Evolutionary conservation across 2,797 vertebrate species (phyloP).

Genomic region (Enteromius fasciolatus): DNA sequence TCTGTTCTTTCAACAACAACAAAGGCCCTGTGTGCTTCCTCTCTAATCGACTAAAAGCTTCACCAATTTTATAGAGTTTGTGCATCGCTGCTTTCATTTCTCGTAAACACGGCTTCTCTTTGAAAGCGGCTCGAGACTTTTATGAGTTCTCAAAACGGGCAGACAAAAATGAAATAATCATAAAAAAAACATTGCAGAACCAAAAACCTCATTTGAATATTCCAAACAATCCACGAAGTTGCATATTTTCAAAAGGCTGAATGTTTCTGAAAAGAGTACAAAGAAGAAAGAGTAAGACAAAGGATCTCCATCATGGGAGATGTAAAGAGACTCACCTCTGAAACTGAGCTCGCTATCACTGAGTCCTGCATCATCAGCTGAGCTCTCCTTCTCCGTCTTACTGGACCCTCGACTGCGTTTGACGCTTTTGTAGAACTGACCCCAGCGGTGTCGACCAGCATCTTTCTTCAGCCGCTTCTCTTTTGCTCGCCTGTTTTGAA

Average conservation of each 20-base stretch:
- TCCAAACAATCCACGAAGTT: slow-evolving; percentile 60
- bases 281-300: slow-evolving; percentile 53
- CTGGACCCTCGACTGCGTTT: slow-evolving; percentile 86
- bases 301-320: slow-evolving; percentile 1
- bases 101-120: slow-evolving; percentile 73
- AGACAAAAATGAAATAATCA: slow-evolving; percentile 71
- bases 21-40: slow-evolving; percentile 67
- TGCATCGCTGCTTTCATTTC: slow-evolving; percentile 77
- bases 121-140: slow-evolving; percentile 73
- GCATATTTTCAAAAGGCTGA: slow-evolving; percentile 53
- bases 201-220: slow-evolving; percentile 61
- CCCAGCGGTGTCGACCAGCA: slow-evolving; percentile 95
- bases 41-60: slow-evolving; percentile 83
- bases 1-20: slow-evolving; percentile 68
- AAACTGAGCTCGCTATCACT: slow-evolving; percentile 99
- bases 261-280: slow-evolving; percentile 57
- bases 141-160: slow-evolving; percentile 72
- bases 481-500: slow-evolving; percentile 96
- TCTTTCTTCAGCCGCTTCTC: slow-evolving; percentile 98
- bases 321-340: slow-evolving; percentile 78
- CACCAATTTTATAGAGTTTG: slow-evolving; percentile 80
- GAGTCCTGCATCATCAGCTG: slow-evolving; percentile 92
- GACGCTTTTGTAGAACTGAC: slow-evolving; percentile 96
- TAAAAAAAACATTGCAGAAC: slow-evolving; percentile 51
- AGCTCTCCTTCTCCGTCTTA: slow-evolving; percentile 95